Conservation (phyloP, 2,888 invertebrate genomes). For the Sthenelais limicola region DNA sequence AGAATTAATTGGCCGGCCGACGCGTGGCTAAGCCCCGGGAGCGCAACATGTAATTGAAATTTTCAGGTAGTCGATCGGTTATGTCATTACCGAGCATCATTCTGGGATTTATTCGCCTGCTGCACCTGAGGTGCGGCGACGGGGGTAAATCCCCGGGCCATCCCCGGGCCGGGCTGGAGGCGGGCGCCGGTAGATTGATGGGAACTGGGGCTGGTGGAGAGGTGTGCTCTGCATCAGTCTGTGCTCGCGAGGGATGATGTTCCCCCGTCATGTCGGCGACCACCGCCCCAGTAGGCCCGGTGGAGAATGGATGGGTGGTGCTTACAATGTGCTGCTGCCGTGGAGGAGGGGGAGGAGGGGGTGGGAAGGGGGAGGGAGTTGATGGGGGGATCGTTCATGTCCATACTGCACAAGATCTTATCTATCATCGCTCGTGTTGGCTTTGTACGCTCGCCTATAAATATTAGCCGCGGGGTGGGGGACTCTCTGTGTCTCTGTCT, state of each 20-base stretch:
- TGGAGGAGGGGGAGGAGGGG: background rate
- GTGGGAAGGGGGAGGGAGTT: background rate
- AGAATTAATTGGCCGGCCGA: conserved; percentile 38
- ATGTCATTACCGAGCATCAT: conserved; percentile 39
- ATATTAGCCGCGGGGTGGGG: background rate
- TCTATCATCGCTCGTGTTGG: too few relatives aligned
- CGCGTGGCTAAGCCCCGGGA: conserved; percentile 22
- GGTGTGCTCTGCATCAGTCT: background rate
- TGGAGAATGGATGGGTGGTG: too few relatives aligned
- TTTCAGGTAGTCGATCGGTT: conserved; percentile 30
- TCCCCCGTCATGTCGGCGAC: background rate
- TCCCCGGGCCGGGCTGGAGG: background rate
- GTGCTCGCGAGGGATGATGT: conserved; percentile 18
- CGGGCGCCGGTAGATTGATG: background rate
- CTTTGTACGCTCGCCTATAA: too few relatives aligned
- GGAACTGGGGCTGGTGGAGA: conserved; percentile 17
- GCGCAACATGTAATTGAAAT: conserved; percentile 37
- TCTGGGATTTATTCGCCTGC: conserved; percentile 21
- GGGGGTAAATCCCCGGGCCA: conserved; percentile 9
- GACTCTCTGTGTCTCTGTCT: too few relatives aligned
- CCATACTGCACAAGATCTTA: too few relatives aligned
- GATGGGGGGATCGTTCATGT: background rate
- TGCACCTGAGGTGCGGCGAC: conserved; percentile 7
- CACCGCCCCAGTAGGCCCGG: too few relatives aligned
- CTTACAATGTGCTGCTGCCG: too few relatives aligned